Conservation (phyloP, 2,888 invertebrate species). For the Tenthredo amoena region DNA sequence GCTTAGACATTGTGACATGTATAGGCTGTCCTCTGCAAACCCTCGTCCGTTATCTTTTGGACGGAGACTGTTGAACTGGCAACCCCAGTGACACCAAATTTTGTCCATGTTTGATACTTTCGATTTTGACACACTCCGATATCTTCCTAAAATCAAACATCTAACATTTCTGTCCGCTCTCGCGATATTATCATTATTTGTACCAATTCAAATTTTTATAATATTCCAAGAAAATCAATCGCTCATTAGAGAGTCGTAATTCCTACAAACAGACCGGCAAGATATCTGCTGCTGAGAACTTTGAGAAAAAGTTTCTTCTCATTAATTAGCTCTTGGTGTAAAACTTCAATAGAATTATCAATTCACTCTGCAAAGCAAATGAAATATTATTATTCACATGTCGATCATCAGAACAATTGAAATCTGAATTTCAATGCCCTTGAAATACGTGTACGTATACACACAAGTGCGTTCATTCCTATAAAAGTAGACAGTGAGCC, state of each 20-base stretch:
- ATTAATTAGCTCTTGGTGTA: not conserved
- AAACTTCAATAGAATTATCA: not conserved
- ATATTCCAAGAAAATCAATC: not conserved
- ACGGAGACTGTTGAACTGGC: not conserved
- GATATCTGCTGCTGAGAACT: not conserved
- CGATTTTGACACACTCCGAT: not conserved
- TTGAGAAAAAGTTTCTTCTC: not conserved
- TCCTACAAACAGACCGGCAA: not conserved
- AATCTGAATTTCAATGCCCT: not conserved
- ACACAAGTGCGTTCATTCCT: not conserved
- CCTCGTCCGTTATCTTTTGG: not conserved
- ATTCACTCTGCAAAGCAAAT: not conserved
- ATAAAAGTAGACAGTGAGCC: not conserved
- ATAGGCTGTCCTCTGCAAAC: not conserved
- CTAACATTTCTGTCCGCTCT: not conserved
- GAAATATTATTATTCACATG: not conserved
- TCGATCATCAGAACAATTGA: not conserved
- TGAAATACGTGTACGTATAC: not conserved
- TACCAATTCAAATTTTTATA: not conserved
- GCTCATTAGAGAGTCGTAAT: not conserved
- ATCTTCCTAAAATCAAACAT: not conserved
- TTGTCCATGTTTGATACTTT: not conserved
- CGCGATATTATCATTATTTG: not conserved
- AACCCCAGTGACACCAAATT: not conserved
- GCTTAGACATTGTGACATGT: not conserved